Evolutionary conservation across 2,888 invertebrate genomes (phyloP), one percentile per base, ranked within the genome.

Genomic region (Noctua pronuba): DNA sequence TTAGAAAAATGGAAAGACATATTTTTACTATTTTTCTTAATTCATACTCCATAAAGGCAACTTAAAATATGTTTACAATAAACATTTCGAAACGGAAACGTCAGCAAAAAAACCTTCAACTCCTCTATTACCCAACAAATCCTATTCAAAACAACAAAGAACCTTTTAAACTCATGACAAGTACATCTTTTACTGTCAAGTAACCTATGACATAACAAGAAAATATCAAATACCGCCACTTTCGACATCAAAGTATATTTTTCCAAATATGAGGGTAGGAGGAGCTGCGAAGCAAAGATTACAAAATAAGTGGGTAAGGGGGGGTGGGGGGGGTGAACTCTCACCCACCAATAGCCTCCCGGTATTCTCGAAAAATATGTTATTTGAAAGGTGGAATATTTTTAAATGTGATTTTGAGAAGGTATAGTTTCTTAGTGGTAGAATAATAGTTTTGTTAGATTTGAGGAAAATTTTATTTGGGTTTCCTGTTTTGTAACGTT

Each of bases 281-380:
- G 84, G 73, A 85, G 84, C 90, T 91, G 91, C 88, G 83, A 82
- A 83, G 88, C 82, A 88, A 88, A 90, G 90, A 92, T 92, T 92
- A 87, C 88, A 80, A 87, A 88, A 88, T 86, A 86, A 84, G 86
- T 84, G 82, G 84, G 81, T 67, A 75, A 73, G 64, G 65, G 83
- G 62, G 73, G 69, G 49, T 52, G 73, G n/a, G 35, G 44, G 52
- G 64, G 76, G n/a, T 28, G 44, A 46, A 41, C 49, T 62, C 46
- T 65, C 69, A 58, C 73, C 79, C 79, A 44, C 58, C 73, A 73
- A 78, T 83, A 81, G 67, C 79, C 72, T 85, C 71, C 74, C 79
- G 67, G 58, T 65, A 76, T 79, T 87, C 69, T 72, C 46, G 60
- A 79, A 88, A 78, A 87, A 87, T 87, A 85, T 88, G 86, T 87